Conservation (phyloP, 2,888 invertebrate genomes). For the Arenicola marina region DNA sequence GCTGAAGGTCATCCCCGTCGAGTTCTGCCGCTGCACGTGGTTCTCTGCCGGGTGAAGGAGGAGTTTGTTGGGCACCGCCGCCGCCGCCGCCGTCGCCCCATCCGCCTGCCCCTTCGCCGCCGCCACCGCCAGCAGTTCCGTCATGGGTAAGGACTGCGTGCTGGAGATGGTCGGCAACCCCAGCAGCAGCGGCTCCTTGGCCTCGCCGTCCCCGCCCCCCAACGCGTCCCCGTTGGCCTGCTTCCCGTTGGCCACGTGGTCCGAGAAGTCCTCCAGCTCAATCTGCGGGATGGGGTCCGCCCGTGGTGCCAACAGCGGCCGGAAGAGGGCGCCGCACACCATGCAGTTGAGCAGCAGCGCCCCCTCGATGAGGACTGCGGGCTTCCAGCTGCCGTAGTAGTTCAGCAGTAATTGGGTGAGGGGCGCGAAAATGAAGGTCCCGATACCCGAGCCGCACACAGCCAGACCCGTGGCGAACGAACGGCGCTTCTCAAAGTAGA, state of each 20-base stretch:
- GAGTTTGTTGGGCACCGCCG: background rate
- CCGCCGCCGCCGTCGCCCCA: background rate
- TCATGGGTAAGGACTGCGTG: too few species aligned
- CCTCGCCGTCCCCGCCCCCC: background rate
- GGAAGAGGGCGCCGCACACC: slow-evolving; percentile 87
- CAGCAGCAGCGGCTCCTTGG: background rate
- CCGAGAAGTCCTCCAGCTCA: background rate
- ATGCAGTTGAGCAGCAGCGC: slow-evolving; percentile 85
- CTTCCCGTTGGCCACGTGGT: background rate
- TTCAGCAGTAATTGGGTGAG: slow-evolving; percentile 67
- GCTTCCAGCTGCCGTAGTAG: slow-evolving; percentile 75
- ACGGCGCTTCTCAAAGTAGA: slow-evolving; percentile 92
- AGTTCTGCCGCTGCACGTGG: background rate
- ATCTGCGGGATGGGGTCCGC: background rate
- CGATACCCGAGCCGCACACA: slow-evolving; percentile 94
- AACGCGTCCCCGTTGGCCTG: background rate
- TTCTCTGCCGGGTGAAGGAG: too few species aligned
- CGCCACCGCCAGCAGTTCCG: too few species aligned
- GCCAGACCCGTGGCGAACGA: slow-evolving; percentile 96
- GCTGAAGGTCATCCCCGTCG: background rate
- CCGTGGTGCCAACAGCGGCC: slow-evolving; percentile 69
- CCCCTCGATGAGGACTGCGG: slow-evolving; percentile 81
- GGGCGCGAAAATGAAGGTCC: slow-evolving; percentile 86
- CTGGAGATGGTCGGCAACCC: too few species aligned
- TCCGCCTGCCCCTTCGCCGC: background rate